These are phyloP conservation scores for Somateria mollissima DNA, from an alignment of 2,797 vertebrate species.

Conservation along the genomic window DNA sequence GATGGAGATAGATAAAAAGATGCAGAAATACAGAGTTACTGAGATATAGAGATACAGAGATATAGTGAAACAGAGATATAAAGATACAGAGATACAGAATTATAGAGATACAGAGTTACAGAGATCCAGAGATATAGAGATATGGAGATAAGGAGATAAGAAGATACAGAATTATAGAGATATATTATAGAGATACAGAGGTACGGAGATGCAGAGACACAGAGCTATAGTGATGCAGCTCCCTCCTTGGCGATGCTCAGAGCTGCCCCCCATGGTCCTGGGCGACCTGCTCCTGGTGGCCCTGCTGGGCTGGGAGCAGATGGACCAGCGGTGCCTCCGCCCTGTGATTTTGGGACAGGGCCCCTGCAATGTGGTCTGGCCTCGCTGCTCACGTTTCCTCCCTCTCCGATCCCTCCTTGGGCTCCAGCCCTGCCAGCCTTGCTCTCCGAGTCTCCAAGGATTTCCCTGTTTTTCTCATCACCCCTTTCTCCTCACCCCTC, in stretches of 20 bases:
- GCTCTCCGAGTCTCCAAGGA: not conserved
- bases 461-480: slow-evolving; percentile 51
- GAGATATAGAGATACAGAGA: too few species aligned
- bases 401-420: not conserved
- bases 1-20: too few species aligned
- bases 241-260: too few species aligned
- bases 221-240: too few species aligned
- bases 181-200: not conserved
- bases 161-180: too few species aligned
- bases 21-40: not conserved
- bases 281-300: too few species aligned
- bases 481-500: not conserved
- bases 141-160: not conserved
- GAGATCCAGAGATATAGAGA: not conserved
- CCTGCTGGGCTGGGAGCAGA: too few species aligned
- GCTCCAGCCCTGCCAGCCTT: fast-evolving
- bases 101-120: not conserved
- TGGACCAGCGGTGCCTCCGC: too few species aligned
- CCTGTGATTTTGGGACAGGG: not conserved
- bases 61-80: not conserved
- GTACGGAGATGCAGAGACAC: too few species aligned
- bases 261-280: too few species aligned
- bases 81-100: not conserved
- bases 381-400: fast-evolving
- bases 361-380: fast-evolving